A percentile compares a stretch with the other conserved stretches of the same genome.
Conservation (phyloP, 2,113 vertebrate species). For the Machaerirhynchus nigripectus region DNA sequence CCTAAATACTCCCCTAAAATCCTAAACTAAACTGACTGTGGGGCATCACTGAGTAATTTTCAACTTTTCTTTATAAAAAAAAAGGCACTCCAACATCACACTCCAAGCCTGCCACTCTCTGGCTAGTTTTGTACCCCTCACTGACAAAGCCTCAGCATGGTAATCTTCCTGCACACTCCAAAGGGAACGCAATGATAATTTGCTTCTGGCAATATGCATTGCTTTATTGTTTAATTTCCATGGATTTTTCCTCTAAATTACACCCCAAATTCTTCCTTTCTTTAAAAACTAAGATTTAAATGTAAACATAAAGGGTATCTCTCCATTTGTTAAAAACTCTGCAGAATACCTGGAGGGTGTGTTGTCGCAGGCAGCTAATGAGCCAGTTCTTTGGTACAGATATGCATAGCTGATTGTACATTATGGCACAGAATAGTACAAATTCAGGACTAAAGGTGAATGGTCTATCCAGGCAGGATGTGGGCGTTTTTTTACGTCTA, state of each 20-base stretch:
- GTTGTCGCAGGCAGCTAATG: neutral
- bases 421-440: neutral
- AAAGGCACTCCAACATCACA: neutral
- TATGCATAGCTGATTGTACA: neutral
- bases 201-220: neutral
- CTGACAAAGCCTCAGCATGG: neutral
- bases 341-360: neutral
- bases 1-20: neutral
- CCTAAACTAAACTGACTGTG: neutral
- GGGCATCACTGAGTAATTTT: neutral
- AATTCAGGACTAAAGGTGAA: neutral
- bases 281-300: neutral
- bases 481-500: neutral
- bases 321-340: neutral
- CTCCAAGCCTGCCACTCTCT: neutral
- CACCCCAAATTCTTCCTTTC: neutral
- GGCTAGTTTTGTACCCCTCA: neutral
- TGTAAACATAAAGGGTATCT: neutral
- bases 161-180: neutral
- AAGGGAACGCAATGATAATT: neutral
- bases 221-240: neutral
- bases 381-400: neutral
- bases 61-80: neutral
- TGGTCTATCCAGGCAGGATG: neutral
- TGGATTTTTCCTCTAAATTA: neutral